Base-by-base conservation (phyloP, 1,140 invertebrate genomes). In the Zeugodacus cucurbitae region DNA sequence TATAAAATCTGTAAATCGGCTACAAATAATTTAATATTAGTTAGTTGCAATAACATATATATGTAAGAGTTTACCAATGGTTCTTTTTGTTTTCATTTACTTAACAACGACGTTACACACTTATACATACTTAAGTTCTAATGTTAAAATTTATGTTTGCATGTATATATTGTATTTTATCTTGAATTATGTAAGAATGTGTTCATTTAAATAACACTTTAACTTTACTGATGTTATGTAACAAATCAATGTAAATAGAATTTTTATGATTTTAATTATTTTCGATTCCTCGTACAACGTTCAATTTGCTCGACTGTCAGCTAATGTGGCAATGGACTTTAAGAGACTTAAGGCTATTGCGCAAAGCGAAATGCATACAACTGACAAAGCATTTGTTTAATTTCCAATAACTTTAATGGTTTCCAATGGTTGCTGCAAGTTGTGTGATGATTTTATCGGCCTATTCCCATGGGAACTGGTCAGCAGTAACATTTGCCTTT, bases 401-500 rank as follows among this genome's bases (percentile, higher is more conserved):
- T 44, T 29, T 1, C 37, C 11, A 10, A 26, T 48, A 26, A 48
- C 34, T 82, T 82, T 5, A 20, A 4, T 20, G 34, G 26, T 26
- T 54, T 41, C 70, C 62, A 58, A 26, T 37, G 57, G 20, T 78
- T 57, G 14, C 1, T 57, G 29, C 1, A 57, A 58, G 54, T 20
- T 74, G 22, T 74, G 37, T 87, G 17, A 70, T 82, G 29, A 26
- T 59, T 74, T 37, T 59, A 54, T 74, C 26, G 10, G 10, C 17
- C 20, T 29, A n/a, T 70, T 37, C 48, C 44, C 7, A 17, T 29
- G 8, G 10, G 7, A 87, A 57, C 88, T 90, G 90, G 95, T 96
- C 95, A 96, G 95, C 96, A 96, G 88, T 94, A 94, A 90, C 96
- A 96, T 90, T 96, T 96, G 91, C 94, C 94, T 86, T 94, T 94